These are phyloP conservation scores for Synanthedon myopaeformis DNA, from an alignment of 2,888 invertebrate genomes.

Conservation along the genomic window DNA sequence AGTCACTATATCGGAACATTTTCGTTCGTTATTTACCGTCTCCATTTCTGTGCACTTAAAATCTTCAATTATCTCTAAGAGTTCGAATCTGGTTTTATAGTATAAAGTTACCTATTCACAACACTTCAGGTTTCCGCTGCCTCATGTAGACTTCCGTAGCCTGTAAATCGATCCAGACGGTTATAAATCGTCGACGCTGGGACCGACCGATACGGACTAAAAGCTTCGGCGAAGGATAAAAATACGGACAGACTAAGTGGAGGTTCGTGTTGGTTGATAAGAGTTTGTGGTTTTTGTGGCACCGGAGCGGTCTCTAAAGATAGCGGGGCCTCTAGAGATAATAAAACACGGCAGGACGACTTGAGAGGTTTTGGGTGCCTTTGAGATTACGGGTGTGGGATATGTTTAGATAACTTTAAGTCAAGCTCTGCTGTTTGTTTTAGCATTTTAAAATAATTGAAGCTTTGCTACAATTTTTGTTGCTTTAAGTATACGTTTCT, in stretches of 20 bases:
- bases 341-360: conserved; percentile 45
- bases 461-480: conserved; percentile 12
- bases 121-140: conserved; percentile 53
- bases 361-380: conserved; percentile 42
- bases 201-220: conserved; percentile 54
- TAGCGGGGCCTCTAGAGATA: conserved; percentile 49
- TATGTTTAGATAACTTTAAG: conserved; percentile 47
- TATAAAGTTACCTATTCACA: conserved; percentile 42
- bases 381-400: conserved; percentile 38
- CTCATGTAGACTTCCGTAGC: conserved; percentile 55
- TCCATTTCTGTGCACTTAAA: conserved; percentile 1
- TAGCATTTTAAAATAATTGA: conserved; percentile 20
- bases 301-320: conserved; percentile 46
- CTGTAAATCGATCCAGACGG: conserved; percentile 51
- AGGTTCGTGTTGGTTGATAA: conserved; percentile 65
- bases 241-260: conserved; percentile 58
- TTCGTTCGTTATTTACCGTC: neutral
- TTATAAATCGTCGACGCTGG: conserved; percentile 50
- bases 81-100: conserved; percentile 26
- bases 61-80: conserved; percentile 34
- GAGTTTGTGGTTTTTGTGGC: conserved; percentile 60
- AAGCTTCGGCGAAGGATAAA: conserved; percentile 56
- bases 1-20: conserved; percentile 12
- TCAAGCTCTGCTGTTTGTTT: conserved; percentile 41
- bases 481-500: neutral